Evolutionary conservation across 2,797 vertebrate species (phyloP), one percentile per base, ranked within the genome.

Genomic region (Rhinogobio ventralis): DNA sequence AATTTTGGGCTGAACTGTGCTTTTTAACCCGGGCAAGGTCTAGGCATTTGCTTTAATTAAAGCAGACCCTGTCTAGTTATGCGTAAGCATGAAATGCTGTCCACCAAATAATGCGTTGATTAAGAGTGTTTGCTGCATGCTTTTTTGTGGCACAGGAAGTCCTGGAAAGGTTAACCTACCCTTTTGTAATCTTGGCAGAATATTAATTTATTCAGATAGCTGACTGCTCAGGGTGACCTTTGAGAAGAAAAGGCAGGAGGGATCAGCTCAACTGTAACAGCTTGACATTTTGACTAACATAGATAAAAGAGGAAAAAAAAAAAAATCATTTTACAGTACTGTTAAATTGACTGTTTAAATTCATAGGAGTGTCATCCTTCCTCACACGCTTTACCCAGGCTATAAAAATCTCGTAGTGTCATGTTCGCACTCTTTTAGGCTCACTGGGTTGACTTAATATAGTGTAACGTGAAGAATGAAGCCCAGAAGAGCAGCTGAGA

Each of bases 271-370:
- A 93, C 93, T 93, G 91, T 91, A 94, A 93, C 91, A 81, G 91
- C 92, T 94, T 96, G 95, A 95, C 95, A 96, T 96, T 96, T 96
- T 92, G 91, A 92, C 92, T 88, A 90, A 91, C 90, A 90, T 86
- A 93, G 94, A 95, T 95, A 95, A 95, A 92, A 88, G 73, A 82
- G 33, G 87, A 86, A 81, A 89, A 87, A 85, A 76, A 86, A 79
- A 86, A 83, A 86, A 42, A 33, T 2, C 72, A 79, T 90, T 92
- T 93, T 87, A 90, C 90, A 92, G 87, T 91, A 88, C 79, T 39
- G 87, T 87, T 89, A 91, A 92, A 89, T 85, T 73, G 86, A 88
- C 80, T 89, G 88, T 84, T 87, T 87, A 89, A 87, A 91, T 89
- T 88, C 87, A 86, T 85, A 91, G 86, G 87, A 66, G 68, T 82